Conservation (phyloP, 2,888 invertebrate genomes). For the Zaprionus obscuricornis region DNA sequence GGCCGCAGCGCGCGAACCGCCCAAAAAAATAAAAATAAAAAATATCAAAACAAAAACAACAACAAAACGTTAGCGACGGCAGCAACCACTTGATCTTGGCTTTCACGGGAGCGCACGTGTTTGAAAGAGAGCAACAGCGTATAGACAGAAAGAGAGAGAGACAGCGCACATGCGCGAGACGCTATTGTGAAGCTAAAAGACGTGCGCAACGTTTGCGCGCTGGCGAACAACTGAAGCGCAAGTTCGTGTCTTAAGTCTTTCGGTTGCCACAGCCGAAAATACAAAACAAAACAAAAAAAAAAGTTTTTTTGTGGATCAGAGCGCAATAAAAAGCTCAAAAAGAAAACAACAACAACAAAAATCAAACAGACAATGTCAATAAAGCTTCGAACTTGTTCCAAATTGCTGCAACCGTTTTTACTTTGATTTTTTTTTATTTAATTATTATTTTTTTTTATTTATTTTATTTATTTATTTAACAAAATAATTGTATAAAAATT, state of each 20-base stretch:
- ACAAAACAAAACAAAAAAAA: no score
- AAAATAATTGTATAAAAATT: no score
- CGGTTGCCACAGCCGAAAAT: slow-evolving; percentile 3
- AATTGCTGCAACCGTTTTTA: no score
- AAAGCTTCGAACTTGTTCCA: slow-evolving; percentile 18
- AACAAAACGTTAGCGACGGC: slow-evolving; percentile 6
- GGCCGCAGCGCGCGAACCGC: slow-evolving; percentile 41
- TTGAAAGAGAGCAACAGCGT: not conserved
- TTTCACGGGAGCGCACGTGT: slow-evolving; percentile 38
- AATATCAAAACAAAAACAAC: not conserved
- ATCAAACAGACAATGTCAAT: not conserved
- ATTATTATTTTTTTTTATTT: no score
- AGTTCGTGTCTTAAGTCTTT: slow-evolving; percentile 65
- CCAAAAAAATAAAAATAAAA: no score
- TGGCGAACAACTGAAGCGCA: slow-evolving; percentile 63
- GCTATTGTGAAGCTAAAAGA: slow-evolving; percentile 14
- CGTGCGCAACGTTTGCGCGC: slow-evolving; percentile 65
- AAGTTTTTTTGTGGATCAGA: slow-evolving; percentile 26
- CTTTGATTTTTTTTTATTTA: no score
- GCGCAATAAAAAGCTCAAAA: slow-evolving; percentile 38
- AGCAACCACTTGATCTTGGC: slow-evolving; percentile 43
- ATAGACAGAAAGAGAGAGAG: no score
- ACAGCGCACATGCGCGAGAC: no score
- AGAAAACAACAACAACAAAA: no score
- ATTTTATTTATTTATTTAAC: no score